A percentile compares a stretch with the other conserved stretches of the same genome.
phyloP scores from a whole-genome alignment of 2,797 vertebrate genomes.

The Hafferia zeledoni region DNA sequence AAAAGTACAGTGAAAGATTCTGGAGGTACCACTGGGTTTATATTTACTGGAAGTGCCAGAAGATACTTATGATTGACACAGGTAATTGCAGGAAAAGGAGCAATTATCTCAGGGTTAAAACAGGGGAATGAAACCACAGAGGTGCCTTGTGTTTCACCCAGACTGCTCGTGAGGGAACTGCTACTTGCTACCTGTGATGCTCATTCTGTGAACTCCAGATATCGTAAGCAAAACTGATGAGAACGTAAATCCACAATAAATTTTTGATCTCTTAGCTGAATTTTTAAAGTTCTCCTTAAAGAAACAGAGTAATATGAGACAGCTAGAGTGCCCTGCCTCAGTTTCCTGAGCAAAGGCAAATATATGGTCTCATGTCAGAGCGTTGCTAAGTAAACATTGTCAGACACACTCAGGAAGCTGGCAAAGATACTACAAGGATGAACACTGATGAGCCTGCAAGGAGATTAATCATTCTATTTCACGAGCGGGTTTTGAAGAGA shows the following conservation, averaged over 20 bases:
- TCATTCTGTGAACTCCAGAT: neutral
- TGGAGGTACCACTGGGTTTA: neutral
- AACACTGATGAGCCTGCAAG: neutral
- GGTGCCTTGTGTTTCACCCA: neutral
- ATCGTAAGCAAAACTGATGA: neutral
- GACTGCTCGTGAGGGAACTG: neutral
- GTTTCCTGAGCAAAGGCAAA: neutral
- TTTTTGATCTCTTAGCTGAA: neutral
- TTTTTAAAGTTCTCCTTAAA: neutral
- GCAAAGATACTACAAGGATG: neutral
- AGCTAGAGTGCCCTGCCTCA: neutral
- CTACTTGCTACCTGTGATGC: neutral
- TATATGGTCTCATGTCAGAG: neutral
- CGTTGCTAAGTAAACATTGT: neutral
- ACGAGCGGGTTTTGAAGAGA: neutral
- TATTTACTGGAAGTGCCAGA: neutral
- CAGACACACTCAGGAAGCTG: neutral
- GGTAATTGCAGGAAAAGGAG: neutral
- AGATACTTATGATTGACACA: neutral
- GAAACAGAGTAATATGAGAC: neutral
- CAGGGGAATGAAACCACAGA: neutral
- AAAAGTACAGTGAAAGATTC: neutral
- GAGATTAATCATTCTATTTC: constrained; percentile 17
- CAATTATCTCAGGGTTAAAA: neutral
- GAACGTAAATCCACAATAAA: neutral